Percentiles rank a stretch among this genome's conserved stretches.
Conservation (phyloP, 2,113 vertebrate species). For the Ploceus nigricollis region DNA sequence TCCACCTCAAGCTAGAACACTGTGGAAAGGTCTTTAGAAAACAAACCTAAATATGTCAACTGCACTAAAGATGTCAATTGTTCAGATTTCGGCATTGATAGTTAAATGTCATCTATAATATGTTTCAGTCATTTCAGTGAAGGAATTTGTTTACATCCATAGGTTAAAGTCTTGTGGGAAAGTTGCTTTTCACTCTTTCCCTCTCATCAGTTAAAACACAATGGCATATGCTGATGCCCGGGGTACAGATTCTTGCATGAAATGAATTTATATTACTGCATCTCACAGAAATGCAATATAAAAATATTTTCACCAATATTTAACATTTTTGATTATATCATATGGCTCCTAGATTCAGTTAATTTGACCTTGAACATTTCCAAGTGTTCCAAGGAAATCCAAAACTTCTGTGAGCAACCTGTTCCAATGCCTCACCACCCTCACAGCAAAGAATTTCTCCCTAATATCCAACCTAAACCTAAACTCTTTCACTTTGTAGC, state of each 20-base stretch:
- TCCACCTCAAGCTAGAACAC: not conserved
- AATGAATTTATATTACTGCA: not conserved
- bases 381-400: not conserved
- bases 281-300: not conserved
- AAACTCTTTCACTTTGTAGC: not conserved
- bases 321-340: not conserved
- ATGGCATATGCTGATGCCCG: not conserved
- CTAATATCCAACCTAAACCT: not conserved
- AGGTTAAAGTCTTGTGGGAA: not conserved
- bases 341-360: not conserved
- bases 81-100: not conserved
- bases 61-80: not conserved
- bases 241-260: not conserved
- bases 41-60: not conserved
- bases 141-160: not conserved
- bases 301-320: not conserved
- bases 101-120: not conserved
- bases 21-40: not conserved
- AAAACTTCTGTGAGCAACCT: not conserved
- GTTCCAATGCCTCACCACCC: not conserved
- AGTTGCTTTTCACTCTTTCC: not conserved
- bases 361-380: not conserved
- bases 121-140: not conserved
- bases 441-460: not conserved
- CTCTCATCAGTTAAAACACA: not conserved